A percentile compares a stretch with the other conserved stretches of the same genome.
Evolutionary conservation across 2,797 vertebrate species (phyloP).

Genomic region (Schizopygopsis malacanthus): DNA sequence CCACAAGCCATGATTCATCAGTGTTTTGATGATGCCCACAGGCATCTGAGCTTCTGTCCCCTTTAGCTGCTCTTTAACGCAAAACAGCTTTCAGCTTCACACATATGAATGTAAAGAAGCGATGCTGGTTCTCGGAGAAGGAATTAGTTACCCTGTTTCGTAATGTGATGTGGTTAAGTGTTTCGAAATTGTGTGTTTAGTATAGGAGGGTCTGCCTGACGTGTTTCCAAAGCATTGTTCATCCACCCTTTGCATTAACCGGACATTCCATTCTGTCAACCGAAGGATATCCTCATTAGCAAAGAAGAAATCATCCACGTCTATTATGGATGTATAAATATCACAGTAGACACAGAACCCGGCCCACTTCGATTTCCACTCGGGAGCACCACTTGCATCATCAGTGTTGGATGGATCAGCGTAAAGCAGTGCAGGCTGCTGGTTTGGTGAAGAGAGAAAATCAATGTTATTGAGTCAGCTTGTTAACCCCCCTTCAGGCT

Average conservation of each 20-base stretch:
- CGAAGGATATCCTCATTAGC: conserved; percentile 10
- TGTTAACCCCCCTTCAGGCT: conserved; percentile 20
- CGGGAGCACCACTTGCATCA: conserved; percentile 8
- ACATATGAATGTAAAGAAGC: neutral
- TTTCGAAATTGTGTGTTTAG: neutral
- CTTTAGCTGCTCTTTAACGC: conserved; percentile 16
- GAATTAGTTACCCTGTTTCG: neutral
- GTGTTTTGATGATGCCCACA: conserved; percentile 27
- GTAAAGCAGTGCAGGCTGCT: conserved; percentile 47
- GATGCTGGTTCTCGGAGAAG: conserved; percentile 16
- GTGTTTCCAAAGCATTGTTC: neutral
- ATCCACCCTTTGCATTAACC: neutral
- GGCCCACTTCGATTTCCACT: too few relatives aligned
- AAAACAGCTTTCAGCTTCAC: conserved; percentile 13
- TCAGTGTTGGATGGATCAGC: conserved; percentile 47
- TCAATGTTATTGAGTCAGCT: conserved; percentile 53
- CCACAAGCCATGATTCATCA: conserved; percentile 26
- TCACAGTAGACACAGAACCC: conserved; percentile 28
- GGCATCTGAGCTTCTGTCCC: conserved; percentile 35
- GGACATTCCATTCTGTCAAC: conserved; percentile 15
- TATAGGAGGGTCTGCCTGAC: neutral
- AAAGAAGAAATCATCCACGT: conserved; percentile 13
- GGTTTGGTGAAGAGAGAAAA: conserved; percentile 47
- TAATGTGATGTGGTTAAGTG: conserved; percentile 29
- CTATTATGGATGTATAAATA: conserved; percentile 27